Evolutionary conservation across 1,140 invertebrate species (phyloP).

Genomic region (Catajapyx aquilonaris): DNA sequence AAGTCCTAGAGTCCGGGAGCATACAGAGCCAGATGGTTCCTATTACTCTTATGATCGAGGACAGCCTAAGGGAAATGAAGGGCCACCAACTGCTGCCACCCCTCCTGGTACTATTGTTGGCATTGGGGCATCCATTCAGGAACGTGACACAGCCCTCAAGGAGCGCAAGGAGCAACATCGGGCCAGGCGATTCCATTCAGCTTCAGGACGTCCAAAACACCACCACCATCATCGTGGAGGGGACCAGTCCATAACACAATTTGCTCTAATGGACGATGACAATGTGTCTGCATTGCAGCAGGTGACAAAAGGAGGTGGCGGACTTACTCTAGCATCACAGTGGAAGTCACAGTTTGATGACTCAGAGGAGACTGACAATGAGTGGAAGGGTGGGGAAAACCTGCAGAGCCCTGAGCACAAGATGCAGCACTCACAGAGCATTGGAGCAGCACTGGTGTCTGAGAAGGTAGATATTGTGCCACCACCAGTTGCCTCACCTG

Average conservation of each 20-base stretch:
- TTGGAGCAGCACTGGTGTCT: neutral
- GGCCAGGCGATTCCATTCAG: slow-evolving; percentile 10
- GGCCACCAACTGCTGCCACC: no score
- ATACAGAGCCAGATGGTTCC: slow-evolving; percentile 15
- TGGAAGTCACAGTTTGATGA: slow-evolving; percentile 92
- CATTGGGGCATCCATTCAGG: no score
- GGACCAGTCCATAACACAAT: slow-evolving; percentile 56
- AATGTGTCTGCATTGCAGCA: slow-evolving; percentile 73
- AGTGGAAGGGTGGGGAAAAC: slow-evolving; percentile 71
- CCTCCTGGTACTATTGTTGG: no score
- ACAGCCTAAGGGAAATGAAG: no score
- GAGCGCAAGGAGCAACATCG: slow-evolving; percentile 10
- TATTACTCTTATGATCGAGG: slow-evolving; percentile 10
- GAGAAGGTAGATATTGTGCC: no score
- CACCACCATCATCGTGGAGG: slow-evolving; percentile 13
- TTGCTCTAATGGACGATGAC: slow-evolving; percentile 80
- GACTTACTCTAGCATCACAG: slow-evolving; percentile 63
- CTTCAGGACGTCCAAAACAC: slow-evolving; percentile 9
- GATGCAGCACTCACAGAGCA: slow-evolving; percentile 10
- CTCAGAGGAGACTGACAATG: slow-evolving; percentile 68
- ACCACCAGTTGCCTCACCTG: no score
- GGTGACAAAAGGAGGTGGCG: slow-evolving; percentile 36
- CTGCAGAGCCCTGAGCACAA: slow-evolving; percentile 45
- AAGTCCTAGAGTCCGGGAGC: slow-evolving; percentile 15
- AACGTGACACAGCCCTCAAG: slow-evolving; percentile 6